These are phyloP conservation scores for Stichopus horrens DNA, from an alignment of 53 echinoderm and acorn worm species.

Conservation along the genomic window DNA sequence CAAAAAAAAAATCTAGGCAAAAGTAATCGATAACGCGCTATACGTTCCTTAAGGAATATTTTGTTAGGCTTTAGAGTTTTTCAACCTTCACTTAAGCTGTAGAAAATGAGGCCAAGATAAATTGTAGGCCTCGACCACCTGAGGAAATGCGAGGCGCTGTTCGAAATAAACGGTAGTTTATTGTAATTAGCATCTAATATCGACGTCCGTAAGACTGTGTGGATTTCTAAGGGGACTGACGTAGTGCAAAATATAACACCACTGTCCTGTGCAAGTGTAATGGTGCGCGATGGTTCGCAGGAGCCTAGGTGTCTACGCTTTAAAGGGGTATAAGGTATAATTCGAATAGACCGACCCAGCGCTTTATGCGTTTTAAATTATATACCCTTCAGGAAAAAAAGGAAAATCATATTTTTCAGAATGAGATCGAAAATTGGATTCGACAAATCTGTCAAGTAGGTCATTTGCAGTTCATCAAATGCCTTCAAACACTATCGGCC, in stretches of 20 bases:
- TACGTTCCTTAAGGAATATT: slow-evolving; percentile 5
- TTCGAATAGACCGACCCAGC: background rate
- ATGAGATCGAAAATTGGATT: too few relatives aligned
- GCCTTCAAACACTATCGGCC: too few relatives aligned
- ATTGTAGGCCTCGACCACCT: slow-evolving; percentile 10
- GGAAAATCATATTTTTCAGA: too few relatives aligned
- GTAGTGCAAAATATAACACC: background rate
- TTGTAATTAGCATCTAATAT: slow-evolving; percentile 14
- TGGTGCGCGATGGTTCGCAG: background rate
- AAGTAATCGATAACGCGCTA: slow-evolving; percentile 15
- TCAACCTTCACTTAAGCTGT: background rate
- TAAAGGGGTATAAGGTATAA: background rate
- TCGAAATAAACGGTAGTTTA: slow-evolving; percentile 11
- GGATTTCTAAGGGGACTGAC: background rate
- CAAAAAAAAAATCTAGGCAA: slow-evolving; percentile 17
- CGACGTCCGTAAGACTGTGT: slow-evolving; percentile 5
- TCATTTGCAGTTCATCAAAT: too few relatives aligned
- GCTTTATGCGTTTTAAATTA: too few relatives aligned
- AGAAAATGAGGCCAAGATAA: slow-evolving; percentile 2
- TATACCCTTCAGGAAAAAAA: too few relatives aligned
- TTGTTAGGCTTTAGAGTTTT: background rate
- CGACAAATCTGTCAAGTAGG: too few relatives aligned
- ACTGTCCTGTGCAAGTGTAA: background rate
- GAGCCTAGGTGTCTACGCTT: background rate
- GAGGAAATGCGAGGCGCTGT: slow-evolving; percentile 14